phyloP scores from a whole-genome alignment of 2,888 invertebrate species.

The Cyaniris semiargus region DNA sequence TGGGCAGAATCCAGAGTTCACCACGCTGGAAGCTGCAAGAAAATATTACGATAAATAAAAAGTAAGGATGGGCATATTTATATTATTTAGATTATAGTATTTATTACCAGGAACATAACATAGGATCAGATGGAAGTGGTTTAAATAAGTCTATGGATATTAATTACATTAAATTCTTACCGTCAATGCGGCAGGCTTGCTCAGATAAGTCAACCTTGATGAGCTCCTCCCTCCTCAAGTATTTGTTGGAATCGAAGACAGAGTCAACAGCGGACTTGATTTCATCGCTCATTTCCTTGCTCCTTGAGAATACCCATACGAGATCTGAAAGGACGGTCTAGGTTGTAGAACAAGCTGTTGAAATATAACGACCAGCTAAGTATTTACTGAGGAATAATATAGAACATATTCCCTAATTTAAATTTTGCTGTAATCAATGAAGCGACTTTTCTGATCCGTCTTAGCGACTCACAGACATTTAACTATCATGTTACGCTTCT shows the following conservation, averaged over 20 bases:
- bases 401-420: too few species aligned
- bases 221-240: not conserved
- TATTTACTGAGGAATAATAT: too few species aligned
- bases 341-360: not conserved
- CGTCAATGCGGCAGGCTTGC: constrained; percentile 13
- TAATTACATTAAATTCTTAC: not conserved
- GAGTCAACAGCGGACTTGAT: not conserved
- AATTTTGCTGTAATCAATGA: not conserved
- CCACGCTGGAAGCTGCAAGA: not conserved
- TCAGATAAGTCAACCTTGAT: constrained; percentile 5
- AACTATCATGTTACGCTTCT: too few species aligned
- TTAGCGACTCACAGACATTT: too few species aligned
- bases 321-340: not conserved
- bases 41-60: not conserved
- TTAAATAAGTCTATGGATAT: too few species aligned
- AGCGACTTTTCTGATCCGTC: not conserved
- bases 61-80: too few species aligned
- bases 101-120: too few species aligned
- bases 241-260: constrained; percentile 16
- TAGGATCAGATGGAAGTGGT: too few species aligned
- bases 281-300: not conserved
- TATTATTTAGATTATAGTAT: too few species aligned
- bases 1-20: constrained; percentile 48
- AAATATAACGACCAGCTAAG: too few species aligned
- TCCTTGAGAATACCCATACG: constrained; percentile 20